Conservation (phyloP, 2,113 vertebrate genomes). For the Sinocyclocheilus rhinocerous region DNA sequence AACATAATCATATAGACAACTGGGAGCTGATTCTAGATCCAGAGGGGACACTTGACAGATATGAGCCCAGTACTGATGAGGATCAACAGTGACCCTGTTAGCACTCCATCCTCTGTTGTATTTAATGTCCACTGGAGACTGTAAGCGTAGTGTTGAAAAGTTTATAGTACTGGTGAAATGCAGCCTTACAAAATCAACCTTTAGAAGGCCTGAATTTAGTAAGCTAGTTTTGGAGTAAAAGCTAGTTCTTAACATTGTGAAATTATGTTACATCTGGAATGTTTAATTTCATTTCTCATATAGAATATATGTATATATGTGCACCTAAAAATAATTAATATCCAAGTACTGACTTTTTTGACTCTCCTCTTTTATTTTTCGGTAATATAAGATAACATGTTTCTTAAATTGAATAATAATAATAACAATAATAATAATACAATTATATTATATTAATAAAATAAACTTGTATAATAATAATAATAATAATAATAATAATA, state of each 20-base stretch:
- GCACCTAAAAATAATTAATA: background rate
- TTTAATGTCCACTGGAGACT: slow-evolving; percentile 18
- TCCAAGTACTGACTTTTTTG: too few species aligned
- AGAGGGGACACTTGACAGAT: background rate
- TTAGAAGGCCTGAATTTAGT: background rate
- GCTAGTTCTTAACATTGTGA: background rate
- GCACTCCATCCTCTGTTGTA: background rate
- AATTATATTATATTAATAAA: too few species aligned
- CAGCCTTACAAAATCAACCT: background rate
- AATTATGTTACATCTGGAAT: background rate
- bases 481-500: background rate
- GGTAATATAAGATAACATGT: too few species aligned
- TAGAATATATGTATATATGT: background rate
- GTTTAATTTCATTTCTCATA: background rate
- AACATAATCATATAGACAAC: slow-evolving; percentile 30
- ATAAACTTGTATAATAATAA: too few species aligned
- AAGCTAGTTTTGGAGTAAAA: background rate
- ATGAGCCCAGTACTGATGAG: slow-evolving; percentile 14
- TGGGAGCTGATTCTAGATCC: slow-evolving; percentile 21
- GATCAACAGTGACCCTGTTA: slow-evolving; percentile 28
- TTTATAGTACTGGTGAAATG: background rate
- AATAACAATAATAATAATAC: too few species aligned
- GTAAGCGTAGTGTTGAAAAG: background rate
- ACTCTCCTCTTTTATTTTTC: too few species aligned
- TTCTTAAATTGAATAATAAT: too few species aligned